Conservation (phyloP, 2,888 invertebrate genomes). For the Lacanobia oleracea region DNA sequence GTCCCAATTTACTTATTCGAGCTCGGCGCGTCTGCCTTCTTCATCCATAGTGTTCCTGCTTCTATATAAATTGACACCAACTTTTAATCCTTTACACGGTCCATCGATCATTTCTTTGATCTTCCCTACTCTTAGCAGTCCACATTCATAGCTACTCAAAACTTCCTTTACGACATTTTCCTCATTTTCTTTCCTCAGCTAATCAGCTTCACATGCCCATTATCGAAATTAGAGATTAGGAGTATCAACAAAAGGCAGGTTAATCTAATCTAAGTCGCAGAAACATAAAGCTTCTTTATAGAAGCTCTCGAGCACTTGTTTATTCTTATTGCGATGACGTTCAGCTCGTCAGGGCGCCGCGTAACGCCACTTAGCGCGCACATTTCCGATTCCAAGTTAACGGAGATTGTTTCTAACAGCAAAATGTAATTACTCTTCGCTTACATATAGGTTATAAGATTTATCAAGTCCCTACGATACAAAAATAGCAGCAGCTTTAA, state of each 20-base stretch:
- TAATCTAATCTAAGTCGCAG: background rate
- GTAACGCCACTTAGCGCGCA: slow-evolving; percentile 23
- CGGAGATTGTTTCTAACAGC: slow-evolving; percentile 43
- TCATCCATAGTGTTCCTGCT: background rate
- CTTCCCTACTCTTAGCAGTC: background rate
- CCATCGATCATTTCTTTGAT: background rate
- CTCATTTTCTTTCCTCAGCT: background rate
- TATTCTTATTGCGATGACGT: slow-evolving; percentile 24
- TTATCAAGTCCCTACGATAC: background rate
- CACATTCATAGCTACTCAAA: background rate
- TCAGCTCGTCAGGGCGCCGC: slow-evolving; percentile 2
- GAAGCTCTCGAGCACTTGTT: slow-evolving; percentile 7
- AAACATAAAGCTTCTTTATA: background rate
- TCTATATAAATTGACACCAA: background rate
- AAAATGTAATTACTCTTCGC: slow-evolving; percentile 35
- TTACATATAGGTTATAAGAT: background rate
- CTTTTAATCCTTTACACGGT: background rate
- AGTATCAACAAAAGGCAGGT: too few species aligned
- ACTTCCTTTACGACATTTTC: background rate
- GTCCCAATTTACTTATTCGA: too few species aligned
- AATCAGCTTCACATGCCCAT: too few species aligned
- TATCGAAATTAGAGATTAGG: too few species aligned
- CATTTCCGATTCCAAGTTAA: slow-evolving; percentile 39
- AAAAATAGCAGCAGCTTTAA: slow-evolving; percentile 2
- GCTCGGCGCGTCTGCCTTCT: too few species aligned